Conservation (phyloP, 2,797 vertebrate genomes). For the Nyctalus aviator region DNA sequence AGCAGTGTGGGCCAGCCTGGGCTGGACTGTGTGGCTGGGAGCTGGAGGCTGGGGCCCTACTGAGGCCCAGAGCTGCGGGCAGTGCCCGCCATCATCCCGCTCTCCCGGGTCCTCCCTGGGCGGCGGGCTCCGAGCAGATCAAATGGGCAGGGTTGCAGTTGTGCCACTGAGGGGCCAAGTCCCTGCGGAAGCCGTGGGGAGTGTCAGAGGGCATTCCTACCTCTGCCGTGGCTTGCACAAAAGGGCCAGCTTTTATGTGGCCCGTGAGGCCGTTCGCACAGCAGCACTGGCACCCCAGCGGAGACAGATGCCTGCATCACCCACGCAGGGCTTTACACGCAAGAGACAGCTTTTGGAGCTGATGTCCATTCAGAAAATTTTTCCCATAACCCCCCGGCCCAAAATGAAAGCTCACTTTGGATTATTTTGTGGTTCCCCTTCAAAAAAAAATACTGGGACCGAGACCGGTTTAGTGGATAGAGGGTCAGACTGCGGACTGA, state of each 20-base stretch:
- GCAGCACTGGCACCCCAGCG: neutral
- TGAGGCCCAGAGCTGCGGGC: neutral
- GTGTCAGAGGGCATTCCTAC: neutral
- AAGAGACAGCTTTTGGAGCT: neutral
- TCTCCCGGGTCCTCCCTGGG: neutral
- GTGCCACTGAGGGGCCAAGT: neutral
- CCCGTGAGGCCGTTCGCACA: neutral
- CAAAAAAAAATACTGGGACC: neutral
- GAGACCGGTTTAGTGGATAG: no score
- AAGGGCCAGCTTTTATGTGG: neutral
- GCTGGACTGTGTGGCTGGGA: neutral
- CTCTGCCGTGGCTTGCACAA: neutral
- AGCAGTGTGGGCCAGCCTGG: neutral
- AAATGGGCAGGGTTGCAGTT: neutral
- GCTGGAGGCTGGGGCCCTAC: neutral
- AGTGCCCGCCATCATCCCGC: no score
- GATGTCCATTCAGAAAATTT: neutral
- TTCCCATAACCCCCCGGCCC: neutral
- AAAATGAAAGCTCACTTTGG: slow-evolving; percentile 39
- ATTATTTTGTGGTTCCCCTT: neutral
- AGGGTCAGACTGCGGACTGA: no score
- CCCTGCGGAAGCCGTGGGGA: neutral
- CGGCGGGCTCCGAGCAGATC: neutral
- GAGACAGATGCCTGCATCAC: neutral
- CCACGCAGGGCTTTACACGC: neutral